A percentile compares a stretch with the other conserved stretches of the same genome.
phyloP scores from a whole-genome alignment of 2,888 invertebrate genomes.

The Yponomeuta malinellus region DNA sequence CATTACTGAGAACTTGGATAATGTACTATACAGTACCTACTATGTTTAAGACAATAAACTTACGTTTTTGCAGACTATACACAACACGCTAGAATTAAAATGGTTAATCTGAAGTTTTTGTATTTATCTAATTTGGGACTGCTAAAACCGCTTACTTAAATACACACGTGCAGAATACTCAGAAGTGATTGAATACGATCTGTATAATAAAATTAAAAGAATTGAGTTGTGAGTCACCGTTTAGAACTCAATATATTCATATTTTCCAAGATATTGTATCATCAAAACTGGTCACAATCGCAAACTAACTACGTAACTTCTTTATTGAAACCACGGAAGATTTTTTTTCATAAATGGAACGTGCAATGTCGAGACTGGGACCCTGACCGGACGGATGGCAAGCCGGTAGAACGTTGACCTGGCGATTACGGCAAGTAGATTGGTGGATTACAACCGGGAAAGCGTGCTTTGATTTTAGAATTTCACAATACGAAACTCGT shows the following conservation, averaged over 20 bases:
- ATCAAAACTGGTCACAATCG: no score
- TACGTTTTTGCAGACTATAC: neutral
- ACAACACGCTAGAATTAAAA: neutral
- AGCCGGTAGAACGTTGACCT: constrained; percentile 41
- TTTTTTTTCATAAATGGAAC: constrained; percentile 30
- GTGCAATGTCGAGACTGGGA: constrained; percentile 48
- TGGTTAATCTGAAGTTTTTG: neutral
- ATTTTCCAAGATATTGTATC: no score
- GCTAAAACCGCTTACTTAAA: no score
- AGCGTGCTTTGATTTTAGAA: constrained; percentile 42
- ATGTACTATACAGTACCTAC: neutral
- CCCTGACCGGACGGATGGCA: constrained; percentile 58
- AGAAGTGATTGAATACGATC: no score
- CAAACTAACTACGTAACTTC: no score
- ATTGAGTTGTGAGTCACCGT: no score
- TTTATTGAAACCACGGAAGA: neutral
- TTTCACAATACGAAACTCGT: constrained; percentile 5
- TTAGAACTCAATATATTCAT: no score
- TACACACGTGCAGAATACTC: no score
- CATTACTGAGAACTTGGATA: neutral
- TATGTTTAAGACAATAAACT: neutral
- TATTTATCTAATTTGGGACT: neutral
- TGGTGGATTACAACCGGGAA: constrained; percentile 52
- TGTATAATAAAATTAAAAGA: no score
- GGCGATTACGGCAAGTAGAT: constrained; percentile 39